phyloP scores from a whole-genome alignment of 2,888 invertebrate genomes.

The Oscheius sp. region DNA sequence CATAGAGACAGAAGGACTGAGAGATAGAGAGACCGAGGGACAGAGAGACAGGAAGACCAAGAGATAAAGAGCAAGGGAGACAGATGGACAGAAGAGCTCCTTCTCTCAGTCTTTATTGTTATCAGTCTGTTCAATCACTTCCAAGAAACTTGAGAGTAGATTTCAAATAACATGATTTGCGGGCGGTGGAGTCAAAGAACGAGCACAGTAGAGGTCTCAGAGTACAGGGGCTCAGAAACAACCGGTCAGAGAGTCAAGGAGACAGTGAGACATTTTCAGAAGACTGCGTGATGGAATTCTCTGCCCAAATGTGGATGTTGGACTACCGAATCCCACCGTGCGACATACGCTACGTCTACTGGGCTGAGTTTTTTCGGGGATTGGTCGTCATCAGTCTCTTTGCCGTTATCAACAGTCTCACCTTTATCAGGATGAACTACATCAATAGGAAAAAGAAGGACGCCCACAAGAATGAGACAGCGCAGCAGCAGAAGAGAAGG shows the following conservation, averaged over 20 bases:
- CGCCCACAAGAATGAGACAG: constrained; percentile 45
- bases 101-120: too few species aligned
- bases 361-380: constrained; percentile 53
- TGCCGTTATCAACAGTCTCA: constrained; percentile 50
- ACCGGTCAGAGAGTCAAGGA: background rate
- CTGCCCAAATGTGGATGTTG: constrained; percentile 54
- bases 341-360: constrained; percentile 50
- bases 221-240: background rate
- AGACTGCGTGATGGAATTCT: constrained; percentile 56
- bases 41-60: background rate
- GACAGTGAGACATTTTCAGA: constrained; percentile 39
- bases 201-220: too few species aligned
- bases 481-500: constrained; percentile 48
- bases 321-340: constrained; percentile 49
- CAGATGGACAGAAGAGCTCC: too few species aligned
- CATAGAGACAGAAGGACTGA: constrained; percentile 1
- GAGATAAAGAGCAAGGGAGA: too few species aligned
- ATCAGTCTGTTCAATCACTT: too few species aligned
- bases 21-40: constrained; percentile 1
- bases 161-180: too few species aligned
- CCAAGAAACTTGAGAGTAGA: too few species aligned
- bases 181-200: too few species aligned
- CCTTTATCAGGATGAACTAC: constrained; percentile 55
- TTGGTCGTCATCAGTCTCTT: constrained; percentile 53
- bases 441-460: constrained; percentile 50